A percentile compares a stretch with the other conserved stretches of the same genome.
Evolutionary conservation across 2,888 invertebrate species (phyloP).

Genomic region (Cordilura impudica): DNA sequence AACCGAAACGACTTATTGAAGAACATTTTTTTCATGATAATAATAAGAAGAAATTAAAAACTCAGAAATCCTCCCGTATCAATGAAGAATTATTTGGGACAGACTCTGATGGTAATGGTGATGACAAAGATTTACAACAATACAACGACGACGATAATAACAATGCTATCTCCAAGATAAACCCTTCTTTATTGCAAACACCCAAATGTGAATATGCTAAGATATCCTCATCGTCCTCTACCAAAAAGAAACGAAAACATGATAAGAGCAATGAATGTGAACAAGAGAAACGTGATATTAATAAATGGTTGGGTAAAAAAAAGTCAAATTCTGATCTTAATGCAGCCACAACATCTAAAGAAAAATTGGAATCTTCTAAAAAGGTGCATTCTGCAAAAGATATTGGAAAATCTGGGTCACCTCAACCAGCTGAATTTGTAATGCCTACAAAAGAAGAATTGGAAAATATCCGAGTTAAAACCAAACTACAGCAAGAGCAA

Average conservation of each 20-base stretch:
- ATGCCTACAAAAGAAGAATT: conserved; percentile 53
- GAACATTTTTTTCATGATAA: too few relatives aligned
- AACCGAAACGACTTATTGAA: conserved; percentile 44
- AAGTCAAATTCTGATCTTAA: background rate
- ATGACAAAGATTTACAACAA: background rate
- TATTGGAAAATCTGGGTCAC: background rate
- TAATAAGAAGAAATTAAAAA: conserved; percentile 17
- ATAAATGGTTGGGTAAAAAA: conserved; percentile 56
- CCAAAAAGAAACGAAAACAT: conserved; percentile 52
- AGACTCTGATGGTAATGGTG: conserved; percentile 41
- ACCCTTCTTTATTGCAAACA: conserved; percentile 22
- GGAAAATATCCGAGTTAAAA: conserved; percentile 36
- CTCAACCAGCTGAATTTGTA: conserved; percentile 17
- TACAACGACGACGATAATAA: background rate
- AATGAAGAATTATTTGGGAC: conserved; percentile 53
- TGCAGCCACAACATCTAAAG: background rate
- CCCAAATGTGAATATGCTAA: conserved; percentile 15
- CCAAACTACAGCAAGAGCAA: conserved; percentile 43
- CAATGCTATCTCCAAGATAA: background rate
- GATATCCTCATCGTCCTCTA: conserved; percentile 27
- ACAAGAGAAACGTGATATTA: conserved; percentile 46
- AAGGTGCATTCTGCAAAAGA: conserved; percentile 13
- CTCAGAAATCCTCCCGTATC: background rate
- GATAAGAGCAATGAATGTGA: conserved; percentile 42
- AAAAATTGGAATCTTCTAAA: conserved; percentile 1